Evolutionary conservation across 2,797 vertebrate genomes (phyloP).

Genomic region (Ceryle rudis): DNA sequence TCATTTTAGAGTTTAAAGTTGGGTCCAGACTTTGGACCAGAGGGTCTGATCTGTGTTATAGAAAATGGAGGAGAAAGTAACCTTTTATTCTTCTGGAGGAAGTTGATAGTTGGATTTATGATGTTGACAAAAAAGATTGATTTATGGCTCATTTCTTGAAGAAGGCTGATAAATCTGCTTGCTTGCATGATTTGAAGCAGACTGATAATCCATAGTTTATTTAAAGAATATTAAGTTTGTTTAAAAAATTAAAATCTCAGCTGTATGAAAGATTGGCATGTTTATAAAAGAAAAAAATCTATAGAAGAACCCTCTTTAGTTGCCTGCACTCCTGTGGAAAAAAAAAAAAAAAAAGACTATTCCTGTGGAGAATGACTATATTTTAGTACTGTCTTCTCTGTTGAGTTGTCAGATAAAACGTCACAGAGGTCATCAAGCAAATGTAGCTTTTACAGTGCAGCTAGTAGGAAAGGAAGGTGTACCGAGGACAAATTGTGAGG

Average conservation of each 20-base stretch:
- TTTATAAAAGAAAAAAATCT: neutral
- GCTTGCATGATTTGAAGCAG: neutral
- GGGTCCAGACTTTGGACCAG: neutral
- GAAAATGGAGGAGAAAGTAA: neutral
- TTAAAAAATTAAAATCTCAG: neutral
- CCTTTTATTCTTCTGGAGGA: neutral
- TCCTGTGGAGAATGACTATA: neutral
- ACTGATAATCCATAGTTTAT: neutral
- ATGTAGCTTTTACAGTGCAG: neutral
- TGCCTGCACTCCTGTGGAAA: slow-evolving; percentile 18
- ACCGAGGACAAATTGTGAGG: neutral
- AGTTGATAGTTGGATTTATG: neutral
- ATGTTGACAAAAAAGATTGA: neutral
- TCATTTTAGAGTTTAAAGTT: neutral
- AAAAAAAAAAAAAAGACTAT: neutral
- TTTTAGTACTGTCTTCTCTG: neutral
- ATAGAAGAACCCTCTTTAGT: neutral
- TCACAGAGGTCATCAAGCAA: neutral
- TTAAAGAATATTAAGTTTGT: neutral
- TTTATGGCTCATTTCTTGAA: neutral
- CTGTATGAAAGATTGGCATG: neutral
- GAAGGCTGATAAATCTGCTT: neutral
- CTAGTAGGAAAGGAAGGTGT: neutral
- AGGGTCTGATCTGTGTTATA: neutral
- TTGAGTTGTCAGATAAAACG: neutral